Evolutionary conservation across 1,140 invertebrate genomes (phyloP).

Genomic region (Elymnias hypermnestra): DNA sequence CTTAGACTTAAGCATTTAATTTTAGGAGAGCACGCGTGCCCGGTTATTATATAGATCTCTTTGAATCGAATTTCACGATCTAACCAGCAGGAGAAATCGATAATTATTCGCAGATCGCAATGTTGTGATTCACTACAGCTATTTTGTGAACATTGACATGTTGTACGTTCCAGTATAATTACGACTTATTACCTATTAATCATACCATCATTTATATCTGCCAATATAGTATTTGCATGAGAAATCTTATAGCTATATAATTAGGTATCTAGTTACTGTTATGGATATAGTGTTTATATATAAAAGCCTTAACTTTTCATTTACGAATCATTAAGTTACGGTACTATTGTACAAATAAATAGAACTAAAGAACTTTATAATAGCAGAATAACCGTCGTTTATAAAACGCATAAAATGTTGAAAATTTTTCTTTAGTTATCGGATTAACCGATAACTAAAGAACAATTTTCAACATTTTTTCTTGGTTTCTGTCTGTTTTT

Average conservation of each 20-base stretch:
- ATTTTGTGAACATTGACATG: not conserved
- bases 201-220: not conserved
- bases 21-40: conserved; percentile 7
- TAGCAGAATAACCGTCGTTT: too few relatives aligned
- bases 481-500: too few relatives aligned
- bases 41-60: conserved; percentile 12
- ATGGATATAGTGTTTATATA: too few relatives aligned
- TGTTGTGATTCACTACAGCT: not conserved
- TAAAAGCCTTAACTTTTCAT: too few relatives aligned
- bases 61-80: conserved; percentile 6
- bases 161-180: not conserved
- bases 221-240: not conserved
- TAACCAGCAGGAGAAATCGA: conserved; percentile 2
- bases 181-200: not conserved
- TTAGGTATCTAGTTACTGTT: not conserved
- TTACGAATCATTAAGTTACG: too few relatives aligned
- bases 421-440: too few relatives aligned
- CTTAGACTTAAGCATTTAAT: conserved; percentile 6
- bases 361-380: too few relatives aligned
- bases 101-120: conserved; percentile 4
- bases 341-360: too few relatives aligned
- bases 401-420: too few relatives aligned
- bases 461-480: too few relatives aligned
- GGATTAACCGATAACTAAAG: too few relatives aligned
- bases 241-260: too few relatives aligned